Conservation (phyloP, 2,113 vertebrate genomes). For the Actenoides lindsayi region DNA sequence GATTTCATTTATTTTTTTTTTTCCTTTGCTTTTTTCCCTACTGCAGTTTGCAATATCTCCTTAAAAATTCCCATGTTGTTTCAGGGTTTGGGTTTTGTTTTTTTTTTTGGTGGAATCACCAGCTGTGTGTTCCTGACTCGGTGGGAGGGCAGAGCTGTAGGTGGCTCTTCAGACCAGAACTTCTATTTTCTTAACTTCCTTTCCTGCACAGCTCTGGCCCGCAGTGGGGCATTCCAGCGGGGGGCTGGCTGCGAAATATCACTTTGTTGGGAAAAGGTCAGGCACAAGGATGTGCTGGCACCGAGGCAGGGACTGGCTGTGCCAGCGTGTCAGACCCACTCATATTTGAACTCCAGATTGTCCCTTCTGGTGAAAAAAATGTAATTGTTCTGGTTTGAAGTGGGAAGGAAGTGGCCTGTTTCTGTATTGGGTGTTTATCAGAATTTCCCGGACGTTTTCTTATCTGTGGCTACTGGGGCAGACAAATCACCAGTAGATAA, state of each 20-base stretch:
- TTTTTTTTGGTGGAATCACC: background rate
- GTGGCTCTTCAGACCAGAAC: background rate
- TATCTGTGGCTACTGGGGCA: background rate
- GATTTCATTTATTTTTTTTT: background rate
- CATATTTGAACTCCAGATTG: background rate
- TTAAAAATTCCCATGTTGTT: background rate
- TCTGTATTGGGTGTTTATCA: background rate
- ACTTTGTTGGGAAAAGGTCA: constrained; percentile 44
- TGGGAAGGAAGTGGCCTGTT: background rate
- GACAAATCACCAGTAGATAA: background rate
- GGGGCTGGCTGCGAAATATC: background rate
- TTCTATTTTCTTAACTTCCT: background rate
- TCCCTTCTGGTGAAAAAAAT: background rate
- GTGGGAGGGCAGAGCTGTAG: constrained; percentile 3
- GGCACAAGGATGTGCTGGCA: constrained; percentile 4
- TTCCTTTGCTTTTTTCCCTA: no score
- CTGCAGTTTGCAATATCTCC: background rate
- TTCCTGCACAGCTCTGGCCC: background rate
- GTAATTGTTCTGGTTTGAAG: background rate
- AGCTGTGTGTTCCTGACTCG: background rate
- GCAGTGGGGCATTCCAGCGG: background rate
- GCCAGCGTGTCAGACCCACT: background rate
- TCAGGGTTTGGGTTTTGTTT: background rate
- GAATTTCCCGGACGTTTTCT: background rate
- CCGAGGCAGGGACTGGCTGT: background rate